phyloP scores from a whole-genome alignment of 2,888 invertebrate species.

The Cosmopolites sordidus region DNA sequence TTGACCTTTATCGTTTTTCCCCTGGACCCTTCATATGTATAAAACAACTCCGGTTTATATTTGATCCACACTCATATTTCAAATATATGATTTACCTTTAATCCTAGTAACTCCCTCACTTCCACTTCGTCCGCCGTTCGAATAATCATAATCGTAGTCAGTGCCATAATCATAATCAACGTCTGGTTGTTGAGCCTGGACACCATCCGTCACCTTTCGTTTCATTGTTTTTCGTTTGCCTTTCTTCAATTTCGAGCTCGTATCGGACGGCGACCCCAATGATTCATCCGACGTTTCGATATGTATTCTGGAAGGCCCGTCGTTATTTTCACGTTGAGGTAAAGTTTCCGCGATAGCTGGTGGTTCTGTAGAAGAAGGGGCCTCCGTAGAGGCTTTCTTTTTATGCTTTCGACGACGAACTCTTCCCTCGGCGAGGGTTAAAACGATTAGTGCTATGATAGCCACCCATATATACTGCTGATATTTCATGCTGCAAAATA shows the following conservation, averaged over 20 bases:
- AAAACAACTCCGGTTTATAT: too few relatives aligned
- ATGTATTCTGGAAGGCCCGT: too few relatives aligned
- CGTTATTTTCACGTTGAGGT: conserved; percentile 1
- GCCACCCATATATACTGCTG: conserved; percentile 30
- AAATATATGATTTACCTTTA: too few relatives aligned
- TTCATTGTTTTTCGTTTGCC: conserved; percentile 8
- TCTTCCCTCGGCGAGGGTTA: conserved; percentile 36
- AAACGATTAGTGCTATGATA: conserved; percentile 33
- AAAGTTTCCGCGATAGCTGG: not conserved
- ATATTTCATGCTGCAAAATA: conserved; percentile 31
- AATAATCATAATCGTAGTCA: conserved; percentile 40
- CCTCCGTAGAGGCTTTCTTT: conserved; percentile 7
- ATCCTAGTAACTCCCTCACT: conserved; percentile 1
- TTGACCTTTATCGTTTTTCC: too few relatives aligned
- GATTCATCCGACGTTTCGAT: too few relatives aligned
- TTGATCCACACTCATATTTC: too few relatives aligned
- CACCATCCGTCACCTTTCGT: conserved; percentile 13
- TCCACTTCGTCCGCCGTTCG: conserved; percentile 37
- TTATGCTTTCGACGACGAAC: conserved; percentile 32
- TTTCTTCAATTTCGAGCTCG: too few relatives aligned
- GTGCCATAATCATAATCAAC: conserved; percentile 38
- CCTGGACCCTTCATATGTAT: too few relatives aligned
- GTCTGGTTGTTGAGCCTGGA: conserved; percentile 40
- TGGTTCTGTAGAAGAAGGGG: not conserved
- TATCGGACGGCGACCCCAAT: too few relatives aligned